Percentiles rank a stretch among this genome's conserved stretches.
Conservation (phyloP, 2,888 invertebrate species). For the Lepas anatifera region DNA sequence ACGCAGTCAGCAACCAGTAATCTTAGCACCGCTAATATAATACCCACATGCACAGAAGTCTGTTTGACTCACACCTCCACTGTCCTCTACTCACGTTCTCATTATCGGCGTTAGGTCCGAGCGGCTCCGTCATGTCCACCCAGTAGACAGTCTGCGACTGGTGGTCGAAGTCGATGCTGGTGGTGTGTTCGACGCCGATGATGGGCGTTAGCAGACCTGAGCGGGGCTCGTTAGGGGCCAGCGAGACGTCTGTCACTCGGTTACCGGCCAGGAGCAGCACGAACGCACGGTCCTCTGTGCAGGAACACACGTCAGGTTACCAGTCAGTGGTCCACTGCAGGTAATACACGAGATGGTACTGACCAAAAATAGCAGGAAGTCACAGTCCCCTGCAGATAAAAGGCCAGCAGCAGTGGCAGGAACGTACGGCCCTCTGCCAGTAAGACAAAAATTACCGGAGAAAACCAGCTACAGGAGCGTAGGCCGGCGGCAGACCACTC, state of each 20-base stretch:
- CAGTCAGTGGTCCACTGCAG: no score
- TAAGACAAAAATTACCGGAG: neutral
- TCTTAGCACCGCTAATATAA: no score
- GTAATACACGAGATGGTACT: no score
- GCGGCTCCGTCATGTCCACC: slow-evolving; percentile 54
- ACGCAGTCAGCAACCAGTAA: no score
- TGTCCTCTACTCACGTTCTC: slow-evolving; percentile 58
- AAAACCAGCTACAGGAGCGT: neutral
- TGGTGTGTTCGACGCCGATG: slow-evolving; percentile 74
- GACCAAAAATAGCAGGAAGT: no score
- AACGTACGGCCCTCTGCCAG: no score
- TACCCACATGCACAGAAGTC: no score
- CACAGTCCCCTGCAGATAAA: no score
- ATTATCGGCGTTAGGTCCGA: slow-evolving; percentile 42
- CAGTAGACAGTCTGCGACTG: slow-evolving; percentile 72
- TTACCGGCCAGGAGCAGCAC: slow-evolving; percentile 79
- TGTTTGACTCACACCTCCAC: no score
- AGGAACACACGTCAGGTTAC: no score
- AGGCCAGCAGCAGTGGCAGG: no score
- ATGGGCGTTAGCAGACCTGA: slow-evolving; percentile 72
- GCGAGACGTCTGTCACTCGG: slow-evolving; percentile 72
- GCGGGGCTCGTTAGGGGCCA: slow-evolving; percentile 54
- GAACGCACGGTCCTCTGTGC: slow-evolving; percentile 74
- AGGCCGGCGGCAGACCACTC: neutral
- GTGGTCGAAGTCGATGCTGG: slow-evolving; percentile 84